Percentiles rank a stretch among this genome's conserved stretches.
These are phyloP conservation scores for Clamator glandarius DNA, from an alignment of 2,797 vertebrate species.

Conservation along the genomic window DNA sequence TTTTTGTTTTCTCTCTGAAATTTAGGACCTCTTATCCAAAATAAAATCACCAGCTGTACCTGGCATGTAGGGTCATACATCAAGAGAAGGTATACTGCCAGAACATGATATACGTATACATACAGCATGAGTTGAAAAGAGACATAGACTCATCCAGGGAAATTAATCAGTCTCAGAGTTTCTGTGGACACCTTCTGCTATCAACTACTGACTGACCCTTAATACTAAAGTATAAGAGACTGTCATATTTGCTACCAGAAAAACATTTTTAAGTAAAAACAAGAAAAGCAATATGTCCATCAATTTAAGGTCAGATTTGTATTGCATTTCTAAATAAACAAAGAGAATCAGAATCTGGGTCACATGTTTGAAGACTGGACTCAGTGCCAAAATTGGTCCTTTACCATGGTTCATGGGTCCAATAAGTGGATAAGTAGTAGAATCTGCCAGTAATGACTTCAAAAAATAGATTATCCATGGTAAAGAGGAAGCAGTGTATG, in stretches of 20 bases:
- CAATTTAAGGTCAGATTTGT: neutral
- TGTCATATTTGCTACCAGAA: neutral
- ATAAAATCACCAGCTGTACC: neutral
- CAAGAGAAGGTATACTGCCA: neutral
- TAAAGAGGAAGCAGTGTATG: neutral
- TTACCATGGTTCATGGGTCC: neutral
- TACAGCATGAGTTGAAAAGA: neutral
- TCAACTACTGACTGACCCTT: neutral
- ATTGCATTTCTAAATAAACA: neutral
- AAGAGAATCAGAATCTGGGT: neutral
- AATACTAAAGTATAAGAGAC: neutral
- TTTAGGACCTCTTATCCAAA: neutral
- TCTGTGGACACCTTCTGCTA: neutral
- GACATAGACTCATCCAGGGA: neutral
- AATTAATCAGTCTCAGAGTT: neutral
- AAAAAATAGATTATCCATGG: neutral
- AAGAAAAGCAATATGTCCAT: accelerated
- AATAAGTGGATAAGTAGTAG: neutral
- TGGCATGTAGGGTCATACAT: neutral
- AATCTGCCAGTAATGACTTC: neutral
- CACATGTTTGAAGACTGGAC: neutral
- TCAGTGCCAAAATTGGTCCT: neutral
- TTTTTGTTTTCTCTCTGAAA: neutral
- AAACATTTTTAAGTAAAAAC: neutral
- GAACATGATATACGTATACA: neutral